Evolutionary conservation across 2,113 vertebrate genomes (phyloP).

Genomic region (Brachyistius frenatus): DNA sequence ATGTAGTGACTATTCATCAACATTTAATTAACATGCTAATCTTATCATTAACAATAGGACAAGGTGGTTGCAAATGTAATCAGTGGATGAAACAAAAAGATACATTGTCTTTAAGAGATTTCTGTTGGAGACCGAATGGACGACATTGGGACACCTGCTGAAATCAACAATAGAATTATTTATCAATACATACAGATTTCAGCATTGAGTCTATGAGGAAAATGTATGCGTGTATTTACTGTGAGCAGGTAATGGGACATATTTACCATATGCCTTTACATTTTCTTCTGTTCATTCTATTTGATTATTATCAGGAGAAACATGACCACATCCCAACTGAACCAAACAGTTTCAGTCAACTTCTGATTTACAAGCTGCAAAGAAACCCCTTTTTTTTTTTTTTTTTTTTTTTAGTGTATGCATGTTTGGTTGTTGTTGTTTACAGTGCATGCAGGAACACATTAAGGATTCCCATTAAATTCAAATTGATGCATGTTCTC

Average conservation of each 20-base stretch:
- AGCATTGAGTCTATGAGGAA: not conserved
- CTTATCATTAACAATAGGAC: slow-evolving; percentile 25
- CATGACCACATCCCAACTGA: not conserved
- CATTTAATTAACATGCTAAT: slow-evolving; percentile 62
- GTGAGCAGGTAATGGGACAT: not conserved
- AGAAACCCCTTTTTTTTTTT: not conserved
- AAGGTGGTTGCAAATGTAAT: slow-evolving; percentile 40
- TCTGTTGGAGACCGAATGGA: not conserved
- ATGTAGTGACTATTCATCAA: slow-evolving; percentile 41
- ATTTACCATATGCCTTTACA: not conserved
- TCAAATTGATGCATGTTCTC: not conserved
- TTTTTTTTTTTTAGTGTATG: not conserved
- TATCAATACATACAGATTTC: not conserved
- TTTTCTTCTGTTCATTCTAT: not conserved
- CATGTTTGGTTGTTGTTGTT: not conserved
- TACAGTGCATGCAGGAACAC: not conserved
- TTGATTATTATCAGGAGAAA: not conserved
- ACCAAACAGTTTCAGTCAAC: not conserved
- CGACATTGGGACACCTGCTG: not conserved
- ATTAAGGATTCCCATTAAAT: not conserved
- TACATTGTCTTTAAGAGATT: slow-evolving; percentile 5
- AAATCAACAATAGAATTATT: not conserved
- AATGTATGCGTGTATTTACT: not conserved
- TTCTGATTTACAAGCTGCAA: not conserved
- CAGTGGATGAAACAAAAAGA: slow-evolving; percentile 34